Evolutionary conservation across 2,113 vertebrate species (phyloP), one percentile per base, ranked within the genome.

Genomic region (Rhynchomys soricoides): DNA sequence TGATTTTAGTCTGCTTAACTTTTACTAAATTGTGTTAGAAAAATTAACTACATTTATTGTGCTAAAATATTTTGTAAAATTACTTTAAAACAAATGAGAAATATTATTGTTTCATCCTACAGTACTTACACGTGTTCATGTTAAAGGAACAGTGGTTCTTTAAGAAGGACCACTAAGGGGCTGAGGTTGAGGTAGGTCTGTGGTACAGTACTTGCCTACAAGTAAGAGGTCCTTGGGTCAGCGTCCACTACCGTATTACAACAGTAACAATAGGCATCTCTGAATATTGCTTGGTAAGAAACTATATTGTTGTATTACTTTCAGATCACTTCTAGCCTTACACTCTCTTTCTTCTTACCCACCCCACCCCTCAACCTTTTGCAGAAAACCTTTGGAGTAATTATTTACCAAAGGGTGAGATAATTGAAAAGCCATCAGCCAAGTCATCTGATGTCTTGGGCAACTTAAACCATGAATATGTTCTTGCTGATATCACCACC

Each of bases 401-500:
- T 68, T 99, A 99, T 97, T 97, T 99, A 87, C 98, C 97, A 82
- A 99, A 99, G 97, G 99, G 99, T 26, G 99, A 99, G 19, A 98
- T 99, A 31, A 97, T 99, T 92, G 99, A 99, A 98, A 99, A 99
- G 90, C 70, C 95, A 7, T 98, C 98, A 13, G 93, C 98, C 71
- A 96, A 93, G 64, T 98, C 99, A 16, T 97, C 98, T 8, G 98
- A 98, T 0, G 82, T 91, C 1, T 55, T 98, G 4, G 98, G 98
- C 40, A 97, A 95, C n/a, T 96, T 98, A 19, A 98, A 98, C 83
- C 98, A 98, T 50, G 97, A 97, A 24, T 99, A 99, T 1, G 99
- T 99, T 81, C 98, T 99, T 50, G 98, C 99, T n/a, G 99, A 99
- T 98, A 99, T 99, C 96, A 99, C 99, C 93, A 99, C 99, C 50